These are phyloP conservation scores for Lasiommata megera DNA, from an alignment of 2,888 invertebrate genomes.

Conservation along the genomic window DNA sequence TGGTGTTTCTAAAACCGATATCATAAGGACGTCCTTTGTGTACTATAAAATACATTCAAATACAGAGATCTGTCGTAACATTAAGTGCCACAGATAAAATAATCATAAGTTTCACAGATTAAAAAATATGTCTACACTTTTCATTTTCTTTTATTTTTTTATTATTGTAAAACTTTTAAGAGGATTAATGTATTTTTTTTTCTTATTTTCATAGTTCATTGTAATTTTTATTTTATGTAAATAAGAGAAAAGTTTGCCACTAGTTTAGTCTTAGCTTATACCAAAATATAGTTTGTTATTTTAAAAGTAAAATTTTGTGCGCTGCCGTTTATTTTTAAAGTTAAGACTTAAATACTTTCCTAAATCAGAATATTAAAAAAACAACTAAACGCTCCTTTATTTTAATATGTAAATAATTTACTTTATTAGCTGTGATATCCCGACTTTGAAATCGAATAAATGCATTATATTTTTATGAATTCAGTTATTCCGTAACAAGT, in stretches of 20 bases:
- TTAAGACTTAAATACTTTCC: conserved; percentile 12
- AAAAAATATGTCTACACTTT: not conserved
- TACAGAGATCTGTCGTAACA: conserved; percentile 20
- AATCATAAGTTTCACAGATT: not conserved
- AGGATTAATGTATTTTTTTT: not conserved
- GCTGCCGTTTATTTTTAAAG: conserved; percentile 27
- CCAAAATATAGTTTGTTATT: conserved; percentile 67
- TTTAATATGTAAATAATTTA: conserved; percentile 55
- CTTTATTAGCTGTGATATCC: conserved; percentile 77
- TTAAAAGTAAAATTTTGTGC: conserved; percentile 10
- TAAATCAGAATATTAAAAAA: conserved; percentile 7
- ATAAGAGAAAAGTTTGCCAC: conserved; percentile 58
- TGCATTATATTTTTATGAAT: conserved; percentile 18
- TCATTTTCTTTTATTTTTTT: conserved; percentile 1
- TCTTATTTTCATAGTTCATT: conserved; percentile 7
- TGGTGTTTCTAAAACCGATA: no score
- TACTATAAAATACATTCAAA: not conserved
- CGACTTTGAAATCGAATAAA: conserved; percentile 48
- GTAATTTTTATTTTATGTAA: conserved; percentile 36
- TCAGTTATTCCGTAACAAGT: conserved; percentile 38
- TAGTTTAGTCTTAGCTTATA: conserved; percentile 75
- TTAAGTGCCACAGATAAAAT: conserved; percentile 25
- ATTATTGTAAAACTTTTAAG: conserved; percentile 16
- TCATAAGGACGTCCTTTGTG: not conserved
- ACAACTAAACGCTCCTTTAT: conserved; percentile 39